Evolutionary conservation across 2,113 vertebrate species (phyloP).

Genomic region (Illadopsis cleaveri): DNA sequence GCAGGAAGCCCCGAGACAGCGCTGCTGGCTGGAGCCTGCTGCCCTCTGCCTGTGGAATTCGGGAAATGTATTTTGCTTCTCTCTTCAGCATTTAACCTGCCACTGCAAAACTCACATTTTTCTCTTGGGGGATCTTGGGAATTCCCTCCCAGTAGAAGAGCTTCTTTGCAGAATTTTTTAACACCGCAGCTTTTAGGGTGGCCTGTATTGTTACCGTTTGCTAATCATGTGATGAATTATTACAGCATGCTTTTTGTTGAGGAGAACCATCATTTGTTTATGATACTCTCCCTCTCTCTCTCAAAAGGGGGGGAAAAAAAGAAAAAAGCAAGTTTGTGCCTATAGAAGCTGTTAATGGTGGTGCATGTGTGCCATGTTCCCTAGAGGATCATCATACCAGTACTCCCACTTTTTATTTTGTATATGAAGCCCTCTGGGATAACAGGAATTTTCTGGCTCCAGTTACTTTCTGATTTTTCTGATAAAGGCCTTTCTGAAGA

Average conservation of each 20-base stretch:
- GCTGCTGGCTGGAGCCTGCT: conserved; percentile 69
- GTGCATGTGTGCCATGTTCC: not conserved
- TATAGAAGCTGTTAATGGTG: not conserved
- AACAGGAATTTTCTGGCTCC: not conserved
- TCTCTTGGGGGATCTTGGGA: not conserved
- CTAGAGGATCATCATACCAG: not conserved
- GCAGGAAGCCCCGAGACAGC: not conserved
- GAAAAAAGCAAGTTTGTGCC: not conserved
- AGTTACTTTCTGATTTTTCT: not conserved
- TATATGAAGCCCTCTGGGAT: not conserved
- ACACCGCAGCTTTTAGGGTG: not conserved
- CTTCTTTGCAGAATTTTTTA: not conserved
- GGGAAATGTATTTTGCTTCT: conserved; percentile 18
- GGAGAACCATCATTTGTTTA: not conserved
- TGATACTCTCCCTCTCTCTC: not conserved
- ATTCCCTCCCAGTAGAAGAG: not conserved
- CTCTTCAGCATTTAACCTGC: not conserved
- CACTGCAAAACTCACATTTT: not conserved
- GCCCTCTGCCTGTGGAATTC: conserved; percentile 75
- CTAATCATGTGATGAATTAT: not conserved
- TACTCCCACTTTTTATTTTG: not conserved
- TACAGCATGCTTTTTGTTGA: not conserved
- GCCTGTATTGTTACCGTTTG: not conserved
- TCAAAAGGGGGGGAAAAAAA: not conserved
- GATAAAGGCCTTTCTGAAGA: not conserved